These are phyloP conservation scores for Cydia strobilella DNA, from an alignment of 1,140 invertebrate genomes.

Conservation along the genomic window DNA sequence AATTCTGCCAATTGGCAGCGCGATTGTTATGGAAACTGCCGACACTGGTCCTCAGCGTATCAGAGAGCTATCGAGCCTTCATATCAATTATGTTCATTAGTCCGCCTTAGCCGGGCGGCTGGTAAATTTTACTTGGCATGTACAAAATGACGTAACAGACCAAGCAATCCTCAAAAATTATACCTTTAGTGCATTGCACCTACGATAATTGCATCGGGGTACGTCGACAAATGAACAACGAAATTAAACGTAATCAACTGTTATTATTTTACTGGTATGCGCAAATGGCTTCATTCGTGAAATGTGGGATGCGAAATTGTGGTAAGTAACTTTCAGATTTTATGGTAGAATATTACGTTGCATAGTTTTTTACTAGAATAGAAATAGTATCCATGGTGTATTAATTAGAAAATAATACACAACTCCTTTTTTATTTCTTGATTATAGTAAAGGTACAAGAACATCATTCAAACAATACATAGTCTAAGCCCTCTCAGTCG, in stretches of 20 bases:
- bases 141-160: neutral
- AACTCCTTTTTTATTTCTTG: too few relatives aligned
- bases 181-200: neutral
- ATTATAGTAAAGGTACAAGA: neutral
- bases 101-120: conserved; percentile 15
- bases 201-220: neutral
- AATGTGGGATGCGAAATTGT: neutral
- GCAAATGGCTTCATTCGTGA: conserved; percentile 8
- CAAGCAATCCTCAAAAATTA: neutral
- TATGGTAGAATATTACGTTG: too few relatives aligned
- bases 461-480: neutral
- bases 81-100: conserved; percentile 32
- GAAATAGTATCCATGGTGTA: too few relatives aligned
- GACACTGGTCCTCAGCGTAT: conserved; percentile 7
- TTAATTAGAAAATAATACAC: too few relatives aligned
- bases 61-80: conserved; percentile 23
- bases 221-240: conserved; percentile 10
- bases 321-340: neutral
- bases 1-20: neutral
- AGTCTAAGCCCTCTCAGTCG: conserved; percentile 12
- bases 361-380: too few relatives aligned
- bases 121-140: neutral
- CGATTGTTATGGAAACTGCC: conserved; percentile 13
- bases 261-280: conserved; percentile 12
- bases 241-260: conserved; percentile 8